These are phyloP conservation scores for Babylonia areolata DNA, from an alignment of 1,140 invertebrate species.

Conservation along the genomic window DNA sequence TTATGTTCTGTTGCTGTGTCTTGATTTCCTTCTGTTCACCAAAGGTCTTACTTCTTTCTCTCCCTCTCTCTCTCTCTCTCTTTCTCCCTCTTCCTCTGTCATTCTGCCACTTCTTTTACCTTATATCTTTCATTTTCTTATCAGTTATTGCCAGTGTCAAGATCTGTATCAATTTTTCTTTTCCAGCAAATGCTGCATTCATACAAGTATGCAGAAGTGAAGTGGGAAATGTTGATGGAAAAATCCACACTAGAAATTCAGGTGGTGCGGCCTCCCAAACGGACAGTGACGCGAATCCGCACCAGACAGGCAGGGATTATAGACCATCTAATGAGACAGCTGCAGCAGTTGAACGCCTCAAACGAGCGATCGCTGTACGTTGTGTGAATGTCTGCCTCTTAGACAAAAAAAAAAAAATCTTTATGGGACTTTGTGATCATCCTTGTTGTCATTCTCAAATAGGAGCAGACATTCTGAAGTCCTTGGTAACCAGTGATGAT, in stretches of 20 bases:
- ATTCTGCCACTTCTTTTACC: neutral
- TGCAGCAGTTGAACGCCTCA: conserved; percentile 59
- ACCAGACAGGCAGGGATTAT: conserved; percentile 73
- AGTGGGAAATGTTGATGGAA: conserved; percentile 59
- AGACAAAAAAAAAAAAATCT: too few species aligned
- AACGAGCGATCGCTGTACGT: neutral
- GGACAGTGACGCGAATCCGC: conserved; percentile 53
- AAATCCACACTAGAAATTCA: conserved; percentile 64
- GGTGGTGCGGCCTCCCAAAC: conserved; percentile 43
- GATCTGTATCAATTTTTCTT: conserved; percentile 22
- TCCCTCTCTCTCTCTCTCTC: too few species aligned
- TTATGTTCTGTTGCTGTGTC: too few species aligned
- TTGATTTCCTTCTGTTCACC: too few species aligned
- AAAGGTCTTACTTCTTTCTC: too few species aligned
- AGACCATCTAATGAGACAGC: conserved; percentile 68
- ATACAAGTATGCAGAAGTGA: conserved; percentile 70
- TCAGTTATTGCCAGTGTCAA: neutral
- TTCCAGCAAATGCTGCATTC: conserved; percentile 71
- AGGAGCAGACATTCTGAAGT: neutral
- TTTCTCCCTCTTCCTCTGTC: neutral
- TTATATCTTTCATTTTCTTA: neutral
- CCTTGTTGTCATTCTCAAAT: neutral
- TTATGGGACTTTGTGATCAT: neutral
- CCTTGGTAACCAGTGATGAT: neutral
- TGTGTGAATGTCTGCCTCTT: conserved; percentile 9